Base-by-base conservation (phyloP, 2,888 invertebrate species). In the Autographa pulchrina region DNA sequence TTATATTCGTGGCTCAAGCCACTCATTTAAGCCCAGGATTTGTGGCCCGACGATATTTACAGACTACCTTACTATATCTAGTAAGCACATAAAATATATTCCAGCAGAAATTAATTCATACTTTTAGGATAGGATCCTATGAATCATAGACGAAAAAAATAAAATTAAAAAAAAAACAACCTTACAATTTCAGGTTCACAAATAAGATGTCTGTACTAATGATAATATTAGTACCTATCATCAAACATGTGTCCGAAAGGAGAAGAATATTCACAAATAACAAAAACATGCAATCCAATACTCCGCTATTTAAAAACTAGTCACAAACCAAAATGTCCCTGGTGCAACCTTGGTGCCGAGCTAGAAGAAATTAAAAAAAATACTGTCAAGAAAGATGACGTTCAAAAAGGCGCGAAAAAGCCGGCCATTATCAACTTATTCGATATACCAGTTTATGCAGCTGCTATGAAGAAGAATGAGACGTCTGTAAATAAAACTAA, bases 391-490 rank as follows among this genome's bases (percentile, higher is more conserved):
- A n/a, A 14, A 7, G 25, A 43, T 62, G 52, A 67, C 58, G 67
- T 59, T 54, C 14, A 72, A 69, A 54, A 75, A 59, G 63, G 72
- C 54, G 54, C 54, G 16, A 58, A 60, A 25, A 38, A 62, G 31
- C 72, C 72, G 16, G 59, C 65, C n/a, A 48, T 78, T 8, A 48
- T 70, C 0, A 70, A 78, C n/a, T 14, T 78, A 56, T 68, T 78
- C 54, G 70, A 70, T 41, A 59, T 75, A 62, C 73, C 78, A n/a
- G 65, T 79, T 48, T 79, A 75, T 41, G 75, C 65, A 7, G 66
- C 69, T 16, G 38, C 38, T 9, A 48, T 73, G 16, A 77, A 73
- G 38, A 77, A 35, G 20, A 67, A 77, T 6, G 69, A 77, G 6
- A 66, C 61, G 0, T 3, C 14, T 5, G 38, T 74, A 0, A 56